Evolutionary conservation across 1,140 invertebrate genomes (phyloP).

Genomic region (Melitaea cinxia): DNA sequence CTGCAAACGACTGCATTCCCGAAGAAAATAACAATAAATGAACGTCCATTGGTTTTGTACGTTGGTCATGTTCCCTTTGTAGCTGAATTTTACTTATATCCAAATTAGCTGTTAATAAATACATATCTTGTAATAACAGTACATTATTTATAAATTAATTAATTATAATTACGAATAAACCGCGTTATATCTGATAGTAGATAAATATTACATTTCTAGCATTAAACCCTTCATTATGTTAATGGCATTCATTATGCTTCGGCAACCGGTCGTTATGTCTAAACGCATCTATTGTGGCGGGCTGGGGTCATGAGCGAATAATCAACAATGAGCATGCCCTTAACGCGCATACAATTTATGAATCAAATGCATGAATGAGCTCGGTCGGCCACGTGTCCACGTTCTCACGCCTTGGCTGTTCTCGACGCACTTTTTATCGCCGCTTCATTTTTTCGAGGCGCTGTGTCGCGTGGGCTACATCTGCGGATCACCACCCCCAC

Average conservation of each 20-base stretch:
- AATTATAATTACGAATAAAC: not conserved
- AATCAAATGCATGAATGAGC: conserved; percentile 79
- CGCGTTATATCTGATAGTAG: too few species aligned
- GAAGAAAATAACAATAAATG: conserved; percentile 55
- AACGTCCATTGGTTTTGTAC: not conserved
- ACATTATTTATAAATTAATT: not conserved
- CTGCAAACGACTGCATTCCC: conserved; percentile 54
- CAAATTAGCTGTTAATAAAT: not conserved
- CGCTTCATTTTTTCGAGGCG: conserved; percentile 60
- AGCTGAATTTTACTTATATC: not conserved
- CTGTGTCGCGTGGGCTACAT: conserved; percentile 67
- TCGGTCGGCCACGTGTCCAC: conserved; percentile 65
- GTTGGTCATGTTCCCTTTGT: not conserved
- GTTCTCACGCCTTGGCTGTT: conserved; percentile 66
- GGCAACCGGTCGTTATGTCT: conserved; percentile 15
- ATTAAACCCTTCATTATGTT: conserved; percentile 19
- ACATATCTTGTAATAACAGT: not conserved
- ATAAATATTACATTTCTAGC: not conserved
- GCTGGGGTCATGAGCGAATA: conserved; percentile 44
- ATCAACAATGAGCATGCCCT: conserved; percentile 42
- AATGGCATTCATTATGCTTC: not conserved
- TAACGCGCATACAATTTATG: conserved; percentile 58
- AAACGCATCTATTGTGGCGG: conserved; percentile 34
- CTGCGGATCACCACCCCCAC: conserved; percentile 63
- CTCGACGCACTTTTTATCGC: conserved; percentile 63